Evolutionary conservation across 1,140 invertebrate species (phyloP).

Genomic region (Drosophila parabipectinata): DNA sequence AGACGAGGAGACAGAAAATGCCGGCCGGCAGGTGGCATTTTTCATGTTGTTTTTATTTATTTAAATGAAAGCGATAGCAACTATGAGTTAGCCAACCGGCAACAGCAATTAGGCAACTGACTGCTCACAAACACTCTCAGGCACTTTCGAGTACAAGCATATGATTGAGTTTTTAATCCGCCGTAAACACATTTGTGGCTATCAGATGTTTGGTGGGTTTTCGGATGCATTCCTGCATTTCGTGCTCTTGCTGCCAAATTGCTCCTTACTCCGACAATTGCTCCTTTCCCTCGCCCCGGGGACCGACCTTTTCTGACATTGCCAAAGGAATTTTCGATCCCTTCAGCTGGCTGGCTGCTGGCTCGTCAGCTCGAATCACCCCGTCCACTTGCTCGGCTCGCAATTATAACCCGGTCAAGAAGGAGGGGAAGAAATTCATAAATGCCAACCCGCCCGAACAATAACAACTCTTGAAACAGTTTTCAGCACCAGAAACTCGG

Average conservation of each 20-base stretch:
- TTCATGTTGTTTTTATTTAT: slow-evolving; percentile 45
- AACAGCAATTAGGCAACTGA: slow-evolving; percentile 39
- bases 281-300: slow-evolving; percentile 1
- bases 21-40: slow-evolving; percentile 53
- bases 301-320: slow-evolving; percentile 46
- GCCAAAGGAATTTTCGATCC: slow-evolving; percentile 37
- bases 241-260: slow-evolving; percentile 11
- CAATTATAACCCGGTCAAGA: slow-evolving; percentile 61
- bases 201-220: slow-evolving; percentile 38
- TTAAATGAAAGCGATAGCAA: slow-evolving; percentile 62
- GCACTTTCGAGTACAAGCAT: slow-evolving; percentile 2
- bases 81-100: slow-evolving; percentile 50
- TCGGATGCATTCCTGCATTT: slow-evolving; percentile 3
- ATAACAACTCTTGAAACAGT: slow-evolving; percentile 39
- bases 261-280: not conserved
- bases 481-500: slow-evolving; percentile 50
- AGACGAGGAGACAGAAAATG: slow-evolving; percentile 29
- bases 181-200: slow-evolving; percentile 33
- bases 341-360: not conserved
- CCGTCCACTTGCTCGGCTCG: slow-evolving; percentile 29
- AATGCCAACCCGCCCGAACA: slow-evolving; percentile 48
- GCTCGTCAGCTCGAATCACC: not conserved
- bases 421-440: slow-evolving; percentile 53
- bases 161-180: slow-evolving; percentile 29
- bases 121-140: not conserved